These are phyloP conservation scores for Alviniconcha marisindica DNA, from an alignment of 1,140 invertebrate genomes.

Conservation along the genomic window DNA sequence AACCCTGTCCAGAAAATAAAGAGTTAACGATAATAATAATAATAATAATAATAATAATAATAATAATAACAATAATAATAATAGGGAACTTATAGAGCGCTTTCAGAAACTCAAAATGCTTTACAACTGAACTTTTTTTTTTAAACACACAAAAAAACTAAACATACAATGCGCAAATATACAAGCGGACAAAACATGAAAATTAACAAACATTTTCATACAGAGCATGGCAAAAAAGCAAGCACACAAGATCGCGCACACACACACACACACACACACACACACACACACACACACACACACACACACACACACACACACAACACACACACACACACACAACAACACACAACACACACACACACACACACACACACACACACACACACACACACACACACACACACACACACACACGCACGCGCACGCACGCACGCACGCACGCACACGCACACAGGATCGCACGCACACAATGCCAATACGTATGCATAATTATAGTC, in stretches of 20 bases:
- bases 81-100: no score
- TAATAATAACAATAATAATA: no score
- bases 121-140: not conserved
- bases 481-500: no score
- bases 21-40: not conserved
- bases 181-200: no score
- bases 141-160: not conserved
- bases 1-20: constrained; percentile 35
- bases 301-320: no score
- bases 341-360: not conserved
- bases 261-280: not conserved
- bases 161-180: no score
- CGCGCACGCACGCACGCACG: no score
- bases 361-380: not conserved
- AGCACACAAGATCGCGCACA: not conserved
- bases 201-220: no score
- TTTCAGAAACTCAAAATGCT: no score
- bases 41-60: not conserved
- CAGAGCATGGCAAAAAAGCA: no score
- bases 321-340: not conserved
- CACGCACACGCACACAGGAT: no score
- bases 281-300: not conserved
- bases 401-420: not conserved
- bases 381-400: constrained; percentile 10
- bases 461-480: no score